Conservation (phyloP, 2,113 vertebrate species). For the Elaphurus davidianus region DNA sequence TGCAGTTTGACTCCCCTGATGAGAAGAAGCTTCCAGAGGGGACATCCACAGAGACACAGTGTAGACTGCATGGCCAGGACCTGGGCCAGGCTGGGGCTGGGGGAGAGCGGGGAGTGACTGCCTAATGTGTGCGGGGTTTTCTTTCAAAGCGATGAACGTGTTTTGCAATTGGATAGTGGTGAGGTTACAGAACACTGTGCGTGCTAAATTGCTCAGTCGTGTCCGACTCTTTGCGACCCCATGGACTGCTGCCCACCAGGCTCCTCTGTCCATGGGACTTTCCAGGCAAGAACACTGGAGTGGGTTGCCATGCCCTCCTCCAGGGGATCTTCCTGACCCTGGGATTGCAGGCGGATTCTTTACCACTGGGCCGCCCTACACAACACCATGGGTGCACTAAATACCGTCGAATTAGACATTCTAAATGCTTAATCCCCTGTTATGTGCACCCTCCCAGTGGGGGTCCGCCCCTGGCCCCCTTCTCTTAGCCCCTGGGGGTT, state of each 20-base stretch:
- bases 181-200: fast-evolving
- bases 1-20: fast-evolving
- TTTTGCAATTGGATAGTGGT: fast-evolving
- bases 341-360: background rate
- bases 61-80: too few species aligned
- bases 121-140: fast-evolving
- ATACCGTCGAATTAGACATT: fast-evolving
- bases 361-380: background rate
- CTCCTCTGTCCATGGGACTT: background rate
- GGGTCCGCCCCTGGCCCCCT: fast-evolving
- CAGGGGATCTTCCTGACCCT: background rate
- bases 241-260: background rate
- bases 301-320: background rate
- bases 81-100: background rate
- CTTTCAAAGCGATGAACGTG: fast-evolving
- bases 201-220: fast-evolving
- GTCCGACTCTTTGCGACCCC: background rate
- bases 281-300: background rate
- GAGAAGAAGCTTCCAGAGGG: fast-evolving
- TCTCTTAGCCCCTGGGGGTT: background rate
- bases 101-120: fast-evolving
- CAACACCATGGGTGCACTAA: fast-evolving
- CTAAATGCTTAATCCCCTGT: background rate
- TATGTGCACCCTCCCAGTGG: background rate
- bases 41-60: fast-evolving